phyloP scores from a whole-genome alignment of 2,797 vertebrate species.

The Macropodus opercularis region DNA sequence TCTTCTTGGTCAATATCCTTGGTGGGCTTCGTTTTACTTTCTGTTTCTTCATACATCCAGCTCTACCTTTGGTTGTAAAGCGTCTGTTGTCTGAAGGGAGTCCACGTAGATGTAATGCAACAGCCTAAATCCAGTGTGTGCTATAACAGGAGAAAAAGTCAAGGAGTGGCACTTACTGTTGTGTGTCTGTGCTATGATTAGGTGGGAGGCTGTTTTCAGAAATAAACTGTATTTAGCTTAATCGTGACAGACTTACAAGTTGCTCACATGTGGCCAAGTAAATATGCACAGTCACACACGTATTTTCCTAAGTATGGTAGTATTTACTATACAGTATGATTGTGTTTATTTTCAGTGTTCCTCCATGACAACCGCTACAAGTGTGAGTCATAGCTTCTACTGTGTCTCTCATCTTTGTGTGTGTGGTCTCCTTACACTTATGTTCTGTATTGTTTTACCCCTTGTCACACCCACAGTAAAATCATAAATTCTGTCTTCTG shows the following conservation, averaged over 20 bases:
- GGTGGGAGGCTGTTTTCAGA: constrained; percentile 22
- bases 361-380: constrained; percentile 21
- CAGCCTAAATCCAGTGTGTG: constrained; percentile 13
- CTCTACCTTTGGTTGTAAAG: constrained; percentile 9
- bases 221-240: constrained; percentile 24
- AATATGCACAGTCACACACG: background rate
- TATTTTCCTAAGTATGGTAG: background rate
- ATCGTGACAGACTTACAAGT: background rate
- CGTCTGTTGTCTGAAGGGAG: constrained; percentile 20
- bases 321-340: constrained; percentile 16
- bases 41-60: constrained; percentile 3
- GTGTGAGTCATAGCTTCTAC: constrained; percentile 33
- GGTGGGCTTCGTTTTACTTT: background rate
- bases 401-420: constrained; percentile 5
- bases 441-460: constrained; percentile 8
- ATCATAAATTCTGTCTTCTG: background rate
- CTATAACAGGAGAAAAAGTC: constrained; percentile 46
- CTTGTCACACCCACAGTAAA: background rate
- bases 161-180: constrained; percentile 46
- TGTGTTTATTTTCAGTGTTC: constrained; percentile 38
- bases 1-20: background rate
- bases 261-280: constrained; percentile 2
- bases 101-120: constrained; percentile 42
- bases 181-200: constrained; percentile 36
- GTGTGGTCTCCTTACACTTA: constrained; percentile 7